Percentiles rank a stretch among this genome's conserved stretches.
Evolutionary conservation across 2,888 invertebrate species (phyloP).

Genomic region (Miltochrista miniata): DNA sequence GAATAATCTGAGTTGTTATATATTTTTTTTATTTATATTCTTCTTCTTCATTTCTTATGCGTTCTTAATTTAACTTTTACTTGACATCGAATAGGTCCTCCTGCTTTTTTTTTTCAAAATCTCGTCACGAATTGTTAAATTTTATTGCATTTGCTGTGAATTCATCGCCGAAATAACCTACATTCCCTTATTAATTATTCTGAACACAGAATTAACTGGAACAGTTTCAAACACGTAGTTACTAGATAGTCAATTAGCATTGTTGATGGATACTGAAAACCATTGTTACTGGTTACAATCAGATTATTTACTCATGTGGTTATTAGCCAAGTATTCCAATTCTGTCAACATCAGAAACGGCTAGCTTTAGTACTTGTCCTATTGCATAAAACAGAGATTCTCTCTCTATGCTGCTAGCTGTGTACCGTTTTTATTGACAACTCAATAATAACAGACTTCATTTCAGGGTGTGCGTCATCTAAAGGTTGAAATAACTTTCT

Average conservation of each 20-base stretch:
- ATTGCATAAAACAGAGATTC: no score
- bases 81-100: background rate
- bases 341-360: no score
- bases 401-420: no score
- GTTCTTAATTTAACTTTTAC: background rate
- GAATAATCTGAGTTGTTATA: background rate
- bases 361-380: no score
- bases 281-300: background rate
- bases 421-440: no score
- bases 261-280: background rate
- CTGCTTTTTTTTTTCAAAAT: no score
- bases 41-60: background rate
- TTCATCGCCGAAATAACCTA: background rate
- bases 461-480: no score
- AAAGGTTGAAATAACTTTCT: no score
- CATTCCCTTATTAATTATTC: conserved; percentile 4
- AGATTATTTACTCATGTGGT: no score
- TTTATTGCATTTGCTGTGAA: background rate
- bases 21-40: background rate
- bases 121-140: no score
- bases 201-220: conserved; percentile 1
- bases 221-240: conserved; percentile 3
- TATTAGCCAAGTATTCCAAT: no score
- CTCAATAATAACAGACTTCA: no score
- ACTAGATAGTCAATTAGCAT: background rate